Percentiles rank a stretch among this genome's conserved stretches.
Conservation (phyloP, 2,797 vertebrate species). For the Megalops cyprinoides region DNA sequence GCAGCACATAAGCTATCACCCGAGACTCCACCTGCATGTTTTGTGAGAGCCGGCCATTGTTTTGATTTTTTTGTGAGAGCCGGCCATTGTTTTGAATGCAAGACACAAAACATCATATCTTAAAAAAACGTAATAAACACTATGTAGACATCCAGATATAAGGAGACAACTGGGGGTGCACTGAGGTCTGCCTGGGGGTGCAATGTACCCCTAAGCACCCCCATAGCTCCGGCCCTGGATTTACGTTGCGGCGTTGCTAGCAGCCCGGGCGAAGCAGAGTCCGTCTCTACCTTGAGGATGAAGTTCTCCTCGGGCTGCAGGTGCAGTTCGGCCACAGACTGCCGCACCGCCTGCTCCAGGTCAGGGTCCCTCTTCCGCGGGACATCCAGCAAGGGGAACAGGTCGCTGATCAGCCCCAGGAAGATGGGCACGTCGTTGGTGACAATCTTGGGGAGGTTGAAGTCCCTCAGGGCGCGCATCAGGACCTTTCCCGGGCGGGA, state of each 20-base stretch:
- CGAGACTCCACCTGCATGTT: too few species aligned
- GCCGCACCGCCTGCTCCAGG: conserved; percentile 81
- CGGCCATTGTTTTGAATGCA: too few species aligned
- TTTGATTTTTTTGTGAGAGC: too few species aligned
- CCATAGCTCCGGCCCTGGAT: conserved; percentile 26
- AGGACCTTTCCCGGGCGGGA: conserved; percentile 66
- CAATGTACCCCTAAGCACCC: background rate
- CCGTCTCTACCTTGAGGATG: conserved; percentile 82
- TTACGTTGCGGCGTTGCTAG: conserved; percentile 59
- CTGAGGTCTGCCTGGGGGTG: too few species aligned
- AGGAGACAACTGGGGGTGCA: too few species aligned
- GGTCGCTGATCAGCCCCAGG: conserved; percentile 79
- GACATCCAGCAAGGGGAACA: conserved; percentile 81
- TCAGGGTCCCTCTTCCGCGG: conserved; percentile 72
- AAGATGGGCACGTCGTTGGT: conserved; percentile 81
- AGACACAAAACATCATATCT: too few species aligned
- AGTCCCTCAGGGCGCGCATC: conserved; percentile 82
- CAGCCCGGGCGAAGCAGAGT: conserved; percentile 79
- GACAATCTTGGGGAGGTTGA: conserved; percentile 83
- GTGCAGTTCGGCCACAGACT: conserved; percentile 74
- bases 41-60: too few species aligned
- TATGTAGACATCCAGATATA: too few species aligned
- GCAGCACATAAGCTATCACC: too few species aligned
- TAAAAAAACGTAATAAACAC: too few species aligned
- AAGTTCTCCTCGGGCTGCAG: conserved; percentile 88